phyloP scores from a whole-genome alignment of 2,888 invertebrate genomes.

The Cerastis leucographa region DNA sequence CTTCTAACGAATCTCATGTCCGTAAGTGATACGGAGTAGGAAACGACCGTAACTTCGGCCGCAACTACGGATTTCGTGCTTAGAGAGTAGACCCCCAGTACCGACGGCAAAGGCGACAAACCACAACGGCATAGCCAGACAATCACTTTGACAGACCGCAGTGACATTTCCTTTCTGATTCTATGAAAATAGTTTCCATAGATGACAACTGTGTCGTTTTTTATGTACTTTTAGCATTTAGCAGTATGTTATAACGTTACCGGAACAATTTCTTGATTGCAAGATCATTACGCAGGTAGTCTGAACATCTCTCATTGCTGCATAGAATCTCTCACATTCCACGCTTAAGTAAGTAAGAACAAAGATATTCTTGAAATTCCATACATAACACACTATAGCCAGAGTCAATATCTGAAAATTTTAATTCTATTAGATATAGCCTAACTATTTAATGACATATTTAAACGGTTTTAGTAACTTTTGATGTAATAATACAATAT shows the following conservation, averaged over 20 bases:
- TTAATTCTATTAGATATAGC: neutral
- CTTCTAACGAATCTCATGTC: no score
- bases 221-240: neutral
- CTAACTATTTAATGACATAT: neutral
- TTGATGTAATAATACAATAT: neutral
- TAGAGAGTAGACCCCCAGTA: no score
- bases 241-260: neutral
- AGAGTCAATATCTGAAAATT: constrained; percentile 1
- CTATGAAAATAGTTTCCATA: neutral
- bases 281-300: constrained; percentile 8
- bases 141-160: neutral
- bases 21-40: no score
- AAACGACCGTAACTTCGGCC: no score
- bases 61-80: no score
- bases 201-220: neutral
- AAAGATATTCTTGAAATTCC: constrained; percentile 11
- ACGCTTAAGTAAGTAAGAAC: constrained; percentile 6
- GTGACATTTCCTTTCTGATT: neutral
- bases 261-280: neutral
- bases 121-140: neutral
- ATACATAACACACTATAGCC: neutral
- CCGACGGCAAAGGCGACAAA: neutral
- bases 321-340: constrained; percentile 22
- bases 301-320: constrained; percentile 17
- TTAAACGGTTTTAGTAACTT: neutral